Evolutionary conservation across 2,888 invertebrate genomes (phyloP), one percentile per base, ranked within the genome.

Genomic region (Papilio protenor): DNA sequence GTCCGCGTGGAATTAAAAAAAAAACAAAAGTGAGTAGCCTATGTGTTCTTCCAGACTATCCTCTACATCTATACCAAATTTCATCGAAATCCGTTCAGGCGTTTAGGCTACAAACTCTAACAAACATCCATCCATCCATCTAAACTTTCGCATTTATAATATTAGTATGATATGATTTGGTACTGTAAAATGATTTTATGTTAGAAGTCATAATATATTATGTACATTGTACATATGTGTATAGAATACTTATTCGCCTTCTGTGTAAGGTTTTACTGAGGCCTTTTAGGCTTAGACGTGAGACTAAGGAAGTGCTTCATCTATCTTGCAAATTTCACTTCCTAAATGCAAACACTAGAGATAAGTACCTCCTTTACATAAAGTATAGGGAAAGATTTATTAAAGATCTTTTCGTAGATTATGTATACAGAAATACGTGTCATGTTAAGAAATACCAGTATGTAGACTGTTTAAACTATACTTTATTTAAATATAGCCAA

Each of bases 251-350:
- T 66, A n/a, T 66, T 40, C n/a, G n/a, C n/a, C 11, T 66, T 40
- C n/a, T n/a, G n/a, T 66, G 18, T 59, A 59, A 59, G 57, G 12
- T 59, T 59, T 59, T 59, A 23, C 18, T 11, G 33, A 40, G n/a
- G 18, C n/a, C 66, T 66, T 66, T 66, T 66, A 66, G 64, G n/a
- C 66, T 66, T 66, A 66, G 49, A 69, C 70, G 21, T 47, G 16
- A 47, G 21, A 49, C 21, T 49, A 23, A 70, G 23, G 47, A 47
- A 70, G 70, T 21, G 47, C 23, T 49, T 70, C 70, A 47, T 70
- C 23, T 70, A 49, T 70, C 49, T 70, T 70, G 47, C 47, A 70
- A 70, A 70, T 70, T 70, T 49, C 23, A 70, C 47, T 47, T 47
- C 45, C 47, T 64, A 47, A 70, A 70, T 47, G 21, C 45, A 69